Evolutionary conservation across 2,888 invertebrate genomes (phyloP), one percentile per base, ranked within the genome.

Genomic region (Parnassius glacialis): DNA sequence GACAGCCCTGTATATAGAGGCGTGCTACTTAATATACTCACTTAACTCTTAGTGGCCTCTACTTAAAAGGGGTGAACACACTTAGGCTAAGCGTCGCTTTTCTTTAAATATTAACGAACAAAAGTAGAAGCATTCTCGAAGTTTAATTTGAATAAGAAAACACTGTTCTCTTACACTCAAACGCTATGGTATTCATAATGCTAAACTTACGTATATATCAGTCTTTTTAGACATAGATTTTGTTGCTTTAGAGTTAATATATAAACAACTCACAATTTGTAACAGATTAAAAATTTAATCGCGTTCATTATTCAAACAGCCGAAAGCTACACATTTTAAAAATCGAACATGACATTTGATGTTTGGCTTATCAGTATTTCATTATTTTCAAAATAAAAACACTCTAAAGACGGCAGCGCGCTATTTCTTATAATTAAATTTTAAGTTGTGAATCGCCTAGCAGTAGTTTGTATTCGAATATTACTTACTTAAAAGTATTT

Each of bases 21-120:
- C 60, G 61, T 65, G 65, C 65, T 70, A 72, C 70, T 73, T 78
- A 74, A 78, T 75, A 68, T 68, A 67, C 76, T 79, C 81, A 84
- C 84, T 87, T 86, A 87, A 87, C 84, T 83, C 79, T 79, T 76
- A 80, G 81, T 79, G 80, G 77, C 84, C 87, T 80, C 71, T 82
- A 81, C 88, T 88, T 90, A 89, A 90, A 89, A 88, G 89, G 88
- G 89, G 88, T 90, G 88, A 89, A 85, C 81, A 86, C 82, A 87
- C 84, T 87, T 87, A 75, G 76, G 74, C 76, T 81, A 83, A 86
- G 84, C 76, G 81, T 74, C 75, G 74, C 72, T 74, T 74, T 74
- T 74, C 75, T 74, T 82, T 70, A 79, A 85, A 81, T 83, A 84
- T 86, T 83, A 75, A 86, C 74, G 72, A 66, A 65, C 65, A 65